Conservation (phyloP, 2,113 vertebrate species). For the Cyanistes caeruleus region DNA sequence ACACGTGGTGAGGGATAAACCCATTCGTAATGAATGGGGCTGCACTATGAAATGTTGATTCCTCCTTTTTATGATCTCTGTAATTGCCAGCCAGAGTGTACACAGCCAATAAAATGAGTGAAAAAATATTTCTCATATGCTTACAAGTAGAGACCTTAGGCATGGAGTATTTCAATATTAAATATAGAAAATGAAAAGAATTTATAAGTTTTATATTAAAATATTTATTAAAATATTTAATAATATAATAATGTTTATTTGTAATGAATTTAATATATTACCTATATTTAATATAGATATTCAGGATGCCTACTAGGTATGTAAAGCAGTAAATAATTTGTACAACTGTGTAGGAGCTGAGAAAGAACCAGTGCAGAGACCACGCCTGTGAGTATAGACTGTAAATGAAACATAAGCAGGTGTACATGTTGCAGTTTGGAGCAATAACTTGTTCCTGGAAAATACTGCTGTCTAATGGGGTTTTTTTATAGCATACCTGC, state of each 20-base stretch:
- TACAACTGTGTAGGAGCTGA: background rate
- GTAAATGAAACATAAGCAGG: background rate
- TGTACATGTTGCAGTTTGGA: background rate
- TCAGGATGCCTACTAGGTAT: background rate
- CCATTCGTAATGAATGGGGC: background rate
- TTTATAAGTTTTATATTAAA: no score
- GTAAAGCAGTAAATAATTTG: background rate
- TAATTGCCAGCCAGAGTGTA: background rate
- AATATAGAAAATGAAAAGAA: background rate
- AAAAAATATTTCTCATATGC: background rate
- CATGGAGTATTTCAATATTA: background rate
- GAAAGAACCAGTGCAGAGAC: background rate
- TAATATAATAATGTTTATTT: no score
- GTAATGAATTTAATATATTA: no score
- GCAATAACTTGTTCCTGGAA: background rate
- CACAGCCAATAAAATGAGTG: background rate
- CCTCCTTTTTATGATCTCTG: background rate
- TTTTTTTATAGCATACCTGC: background rate
- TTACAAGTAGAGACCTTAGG: background rate
- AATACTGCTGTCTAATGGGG: background rate
- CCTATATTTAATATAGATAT: background rate
- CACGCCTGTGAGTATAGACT: background rate
- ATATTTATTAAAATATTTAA: no score
- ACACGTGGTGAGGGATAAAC: background rate
- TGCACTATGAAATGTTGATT: background rate